Evolutionary conservation across 2,888 invertebrate species (phyloP).

Genomic region (Caenorhabditis plicata): DNA sequence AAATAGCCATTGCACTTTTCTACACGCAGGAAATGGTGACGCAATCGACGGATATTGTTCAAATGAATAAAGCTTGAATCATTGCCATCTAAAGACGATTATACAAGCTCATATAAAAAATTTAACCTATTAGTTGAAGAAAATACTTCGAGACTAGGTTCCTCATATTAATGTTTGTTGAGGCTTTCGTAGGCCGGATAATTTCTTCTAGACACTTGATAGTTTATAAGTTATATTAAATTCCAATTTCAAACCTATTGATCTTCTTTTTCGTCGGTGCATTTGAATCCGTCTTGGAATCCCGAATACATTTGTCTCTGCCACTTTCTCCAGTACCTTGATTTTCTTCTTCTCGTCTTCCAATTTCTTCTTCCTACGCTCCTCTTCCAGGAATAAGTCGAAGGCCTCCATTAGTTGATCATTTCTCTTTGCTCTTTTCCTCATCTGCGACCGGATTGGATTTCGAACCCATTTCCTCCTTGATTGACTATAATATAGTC

Average conservation of each 20-base stretch:
- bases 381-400: constrained; percentile 35
- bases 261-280: constrained; percentile 5
- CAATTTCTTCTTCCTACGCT: constrained; percentile 28
- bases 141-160: constrained; percentile 28
- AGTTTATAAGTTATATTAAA: neutral
- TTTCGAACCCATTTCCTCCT: constrained; percentile 28
- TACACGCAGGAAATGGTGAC: constrained; percentile 27
- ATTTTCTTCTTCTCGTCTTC: constrained; percentile 7
- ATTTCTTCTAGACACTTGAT: neutral
- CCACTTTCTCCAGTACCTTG: constrained; percentile 4
- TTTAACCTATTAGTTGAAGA: constrained; percentile 9
- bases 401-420: constrained; percentile 34
- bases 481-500: constrained; percentile 19
- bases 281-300: constrained; percentile 17
- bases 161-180: constrained; percentile 7
- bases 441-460: constrained; percentile 17
- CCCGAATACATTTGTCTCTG: constrained; percentile 20
- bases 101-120: neutral
- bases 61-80: constrained; percentile 6
- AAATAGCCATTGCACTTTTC: constrained; percentile 52
- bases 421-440: constrained; percentile 14
- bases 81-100: neutral
- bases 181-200: neutral
- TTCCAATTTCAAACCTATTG: neutral
- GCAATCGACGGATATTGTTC: constrained; percentile 18